Conservation (phyloP, 2,113 vertebrate genomes). For the Dipodomys ordii region DNA sequence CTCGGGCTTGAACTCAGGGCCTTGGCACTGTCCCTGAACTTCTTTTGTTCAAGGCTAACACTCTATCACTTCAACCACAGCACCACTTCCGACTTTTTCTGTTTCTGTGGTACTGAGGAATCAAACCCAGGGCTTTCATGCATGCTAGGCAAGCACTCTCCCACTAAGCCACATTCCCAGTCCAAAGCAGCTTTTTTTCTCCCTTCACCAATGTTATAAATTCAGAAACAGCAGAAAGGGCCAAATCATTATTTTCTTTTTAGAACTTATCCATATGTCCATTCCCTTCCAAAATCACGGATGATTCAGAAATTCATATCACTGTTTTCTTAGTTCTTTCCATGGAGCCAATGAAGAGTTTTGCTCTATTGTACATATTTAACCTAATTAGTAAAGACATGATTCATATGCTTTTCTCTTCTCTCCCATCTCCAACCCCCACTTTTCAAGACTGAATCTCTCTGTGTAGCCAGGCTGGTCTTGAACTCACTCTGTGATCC, state of each 20-base stretch:
- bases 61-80: too few species aligned
- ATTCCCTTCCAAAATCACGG: constrained; percentile 26
- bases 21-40: too few species aligned
- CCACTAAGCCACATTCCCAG: too few species aligned
- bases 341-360: constrained; percentile 47
- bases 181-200: not conserved
- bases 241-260: constrained; percentile 48
- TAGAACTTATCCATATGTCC: constrained; percentile 40
- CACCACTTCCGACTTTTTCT: too few species aligned
- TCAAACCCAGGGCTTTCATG: too few species aligned
- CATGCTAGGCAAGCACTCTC: too few species aligned
- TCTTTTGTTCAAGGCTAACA: too few species aligned
- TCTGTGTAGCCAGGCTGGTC: not conserved
- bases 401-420: constrained; percentile 30
- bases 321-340: constrained; percentile 52
- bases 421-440: too few species aligned
- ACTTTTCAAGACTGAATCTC: too few species aligned
- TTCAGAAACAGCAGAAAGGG: constrained; percentile 56
- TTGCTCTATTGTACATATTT: constrained; percentile 12
- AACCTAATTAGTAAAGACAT: constrained; percentile 50
- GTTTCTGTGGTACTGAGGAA: too few species aligned
- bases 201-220: not conserved
- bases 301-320: constrained; percentile 26
- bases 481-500: not conserved
- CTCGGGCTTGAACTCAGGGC: too few species aligned